A percentile compares a stretch with the other conserved stretches of the same genome.
phyloP scores from a whole-genome alignment of 2,113 vertebrate species.

The Phrynocephalus versicolor region DNA sequence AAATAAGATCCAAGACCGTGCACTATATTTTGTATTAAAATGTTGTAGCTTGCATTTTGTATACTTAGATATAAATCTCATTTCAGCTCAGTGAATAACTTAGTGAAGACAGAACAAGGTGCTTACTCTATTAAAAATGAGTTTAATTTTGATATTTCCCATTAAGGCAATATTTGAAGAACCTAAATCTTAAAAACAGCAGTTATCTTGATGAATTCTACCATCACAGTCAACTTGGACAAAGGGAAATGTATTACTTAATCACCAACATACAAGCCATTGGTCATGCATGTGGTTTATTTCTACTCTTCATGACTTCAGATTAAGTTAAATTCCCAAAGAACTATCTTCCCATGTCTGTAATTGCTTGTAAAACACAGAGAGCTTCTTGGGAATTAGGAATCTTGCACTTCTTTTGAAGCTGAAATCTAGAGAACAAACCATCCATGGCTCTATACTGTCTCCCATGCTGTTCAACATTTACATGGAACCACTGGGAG shows the following conservation, averaged over 20 bases:
- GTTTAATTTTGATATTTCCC: constrained; percentile 15
- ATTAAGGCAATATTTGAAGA: neutral
- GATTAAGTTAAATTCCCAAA: neutral
- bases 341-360: neutral
- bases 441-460: neutral
- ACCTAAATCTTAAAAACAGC: neutral
- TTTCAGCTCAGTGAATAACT: neutral
- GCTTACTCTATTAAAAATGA: neutral
- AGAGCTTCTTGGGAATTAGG: neutral
- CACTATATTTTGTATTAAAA: neutral
- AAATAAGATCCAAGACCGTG: neutral
- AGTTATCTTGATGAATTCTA: constrained; percentile 1
- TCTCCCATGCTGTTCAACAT: too few relatives aligned
- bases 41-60: neutral
- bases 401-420: neutral
- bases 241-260: neutral
- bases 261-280: neutral
- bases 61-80: neutral
- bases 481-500: too few relatives aligned
- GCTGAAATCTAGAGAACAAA: neutral
- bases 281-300: neutral
- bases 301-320: constrained; percentile 21
- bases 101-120: neutral
- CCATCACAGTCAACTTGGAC: neutral
- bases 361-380: neutral